Conservation (phyloP, 2,888 invertebrate genomes). For the Trichogramma evanescens region DNA sequence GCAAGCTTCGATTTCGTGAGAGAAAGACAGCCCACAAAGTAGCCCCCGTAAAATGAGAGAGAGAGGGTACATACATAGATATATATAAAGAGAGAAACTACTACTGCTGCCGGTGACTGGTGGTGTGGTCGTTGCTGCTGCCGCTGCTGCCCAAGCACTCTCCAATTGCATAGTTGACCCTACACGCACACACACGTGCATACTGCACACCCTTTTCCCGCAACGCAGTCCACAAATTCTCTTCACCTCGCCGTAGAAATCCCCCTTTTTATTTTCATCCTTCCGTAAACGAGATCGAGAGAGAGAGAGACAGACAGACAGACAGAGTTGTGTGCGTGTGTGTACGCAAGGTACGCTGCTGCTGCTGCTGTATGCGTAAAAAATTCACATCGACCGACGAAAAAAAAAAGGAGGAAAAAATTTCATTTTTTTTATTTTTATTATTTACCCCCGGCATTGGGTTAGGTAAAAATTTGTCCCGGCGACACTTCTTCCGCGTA, state of each 20-base stretch:
- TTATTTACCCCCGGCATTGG: too few species aligned
- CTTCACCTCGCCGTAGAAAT: neutral
- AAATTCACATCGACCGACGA: too few species aligned
- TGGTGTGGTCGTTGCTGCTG: too few species aligned
- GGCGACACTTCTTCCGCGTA: too few species aligned
- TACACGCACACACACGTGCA: neutral
- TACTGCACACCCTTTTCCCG: too few species aligned
- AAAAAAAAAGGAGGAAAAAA: too few species aligned
- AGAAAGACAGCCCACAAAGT: conserved; percentile 29
- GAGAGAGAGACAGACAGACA: too few species aligned
- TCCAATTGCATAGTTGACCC: conserved; percentile 27
- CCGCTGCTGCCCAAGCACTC: conserved; percentile 22
- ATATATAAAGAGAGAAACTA: conserved; percentile 2
- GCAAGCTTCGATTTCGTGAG: conserved; percentile 25
- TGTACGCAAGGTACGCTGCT: neutral
- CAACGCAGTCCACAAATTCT: neutral
- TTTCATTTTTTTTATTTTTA: too few species aligned
- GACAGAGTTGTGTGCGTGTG: neutral
- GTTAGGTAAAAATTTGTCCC: too few species aligned
- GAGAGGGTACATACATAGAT: too few species aligned
- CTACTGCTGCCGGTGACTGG: too few species aligned
- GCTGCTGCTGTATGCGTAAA: too few species aligned
- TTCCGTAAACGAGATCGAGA: neutral
- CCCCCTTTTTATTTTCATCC: neutral
- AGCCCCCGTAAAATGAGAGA: conserved; percentile 30